A percentile compares a stretch with the other conserved stretches of the same genome.
phyloP scores from a whole-genome alignment of 2,888 invertebrate species.

The Zelleria hepariella region DNA sequence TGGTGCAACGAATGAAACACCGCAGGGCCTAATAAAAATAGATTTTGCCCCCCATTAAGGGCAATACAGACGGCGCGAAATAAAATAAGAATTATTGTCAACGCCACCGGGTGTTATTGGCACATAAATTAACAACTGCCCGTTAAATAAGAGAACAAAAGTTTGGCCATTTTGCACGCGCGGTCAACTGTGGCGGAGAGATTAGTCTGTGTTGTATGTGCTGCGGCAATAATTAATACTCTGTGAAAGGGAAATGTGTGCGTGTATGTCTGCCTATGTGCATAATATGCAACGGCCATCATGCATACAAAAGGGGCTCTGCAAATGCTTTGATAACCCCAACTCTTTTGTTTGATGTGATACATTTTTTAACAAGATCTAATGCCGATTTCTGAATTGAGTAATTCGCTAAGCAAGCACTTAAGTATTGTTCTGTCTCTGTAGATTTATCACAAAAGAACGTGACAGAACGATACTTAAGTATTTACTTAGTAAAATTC shows the following conservation, averaged over 20 bases:
- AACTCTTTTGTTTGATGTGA: not conserved
- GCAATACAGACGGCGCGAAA: not conserved
- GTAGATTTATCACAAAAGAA: too few species aligned
- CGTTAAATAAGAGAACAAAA: constrained; percentile 28
- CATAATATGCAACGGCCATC: too few species aligned
- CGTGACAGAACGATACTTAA: too few species aligned
- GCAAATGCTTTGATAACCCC: not conserved
- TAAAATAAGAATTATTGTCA: constrained; percentile 27
- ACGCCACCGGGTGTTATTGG: constrained; percentile 28
- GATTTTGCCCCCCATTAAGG: not conserved
- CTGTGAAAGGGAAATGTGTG: not conserved
- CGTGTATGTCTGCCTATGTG: not conserved
- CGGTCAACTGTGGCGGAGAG: not conserved
- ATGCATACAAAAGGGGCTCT: not conserved
- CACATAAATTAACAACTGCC: constrained; percentile 39
- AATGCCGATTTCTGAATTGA: too few species aligned
- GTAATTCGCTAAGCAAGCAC: too few species aligned
- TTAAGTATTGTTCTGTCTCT: too few species aligned
- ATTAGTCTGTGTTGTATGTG: not conserved
- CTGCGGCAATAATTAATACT: constrained; percentile 14
- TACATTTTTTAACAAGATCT: not conserved
- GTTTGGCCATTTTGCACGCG: constrained; percentile 10
- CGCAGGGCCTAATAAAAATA: not conserved
- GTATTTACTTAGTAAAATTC: too few species aligned
- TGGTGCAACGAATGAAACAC: not conserved